A percentile compares a stretch with the other conserved stretches of the same genome.
Conservation (phyloP, 2,113 vertebrate genomes). For the Grallaria varia region DNA sequence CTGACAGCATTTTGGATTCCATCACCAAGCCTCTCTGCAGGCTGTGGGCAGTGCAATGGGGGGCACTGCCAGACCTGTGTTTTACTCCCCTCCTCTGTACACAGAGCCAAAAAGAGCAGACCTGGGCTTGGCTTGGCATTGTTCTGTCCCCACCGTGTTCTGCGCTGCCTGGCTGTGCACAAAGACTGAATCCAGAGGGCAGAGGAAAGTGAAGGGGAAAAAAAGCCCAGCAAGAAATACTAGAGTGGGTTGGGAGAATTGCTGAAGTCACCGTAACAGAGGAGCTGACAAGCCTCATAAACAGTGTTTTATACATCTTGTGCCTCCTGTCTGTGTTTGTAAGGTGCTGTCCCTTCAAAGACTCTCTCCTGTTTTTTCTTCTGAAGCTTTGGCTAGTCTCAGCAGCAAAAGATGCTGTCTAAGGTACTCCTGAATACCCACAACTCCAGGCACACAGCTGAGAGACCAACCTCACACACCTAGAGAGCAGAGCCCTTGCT, state of each 20-base stretch:
- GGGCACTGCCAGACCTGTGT: neutral
- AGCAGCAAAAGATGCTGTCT: neutral
- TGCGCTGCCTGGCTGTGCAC: neutral
- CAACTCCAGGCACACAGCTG: fast-evolving
- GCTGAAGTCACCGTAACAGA: fast-evolving
- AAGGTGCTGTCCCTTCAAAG: neutral
- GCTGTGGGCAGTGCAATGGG: conserved; percentile 29
- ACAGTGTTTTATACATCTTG: neutral
- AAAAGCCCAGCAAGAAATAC: neutral
- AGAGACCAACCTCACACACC: fast-evolving
- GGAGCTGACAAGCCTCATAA: neutral
- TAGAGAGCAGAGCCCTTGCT: neutral
- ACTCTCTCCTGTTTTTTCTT: neutral
- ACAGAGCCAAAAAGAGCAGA: neutral
- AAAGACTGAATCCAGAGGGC: neutral
- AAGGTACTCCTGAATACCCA: neutral
- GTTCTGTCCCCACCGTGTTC: neutral
- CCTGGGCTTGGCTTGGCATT: neutral
- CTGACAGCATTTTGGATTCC: conserved; percentile 53
- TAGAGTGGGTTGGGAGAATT: neutral
- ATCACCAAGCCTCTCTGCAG: conserved; percentile 10
- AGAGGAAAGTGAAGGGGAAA: fast-evolving
- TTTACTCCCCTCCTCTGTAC: neutral
- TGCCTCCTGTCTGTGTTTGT: neutral
- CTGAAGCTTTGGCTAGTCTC: neutral